These are phyloP conservation scores for Philopotamus ludificatus DNA, from an alignment of 1,140 invertebrate genomes.

Conservation along the genomic window DNA sequence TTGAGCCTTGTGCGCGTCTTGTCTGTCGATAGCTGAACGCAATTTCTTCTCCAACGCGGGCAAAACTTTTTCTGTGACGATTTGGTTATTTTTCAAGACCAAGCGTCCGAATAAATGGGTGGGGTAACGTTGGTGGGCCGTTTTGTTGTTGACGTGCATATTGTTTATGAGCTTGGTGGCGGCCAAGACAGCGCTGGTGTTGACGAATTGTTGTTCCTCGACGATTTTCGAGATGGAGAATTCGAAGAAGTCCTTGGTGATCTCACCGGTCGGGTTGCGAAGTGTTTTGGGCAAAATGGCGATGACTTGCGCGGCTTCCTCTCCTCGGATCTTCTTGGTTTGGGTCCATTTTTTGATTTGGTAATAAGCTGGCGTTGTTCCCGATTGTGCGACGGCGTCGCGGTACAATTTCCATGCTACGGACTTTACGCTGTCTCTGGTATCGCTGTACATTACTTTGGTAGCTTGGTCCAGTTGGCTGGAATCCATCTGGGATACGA, in stretches of 20 bases:
- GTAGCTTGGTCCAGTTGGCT: conserved; percentile 57
- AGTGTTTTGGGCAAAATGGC: conserved; percentile 53
- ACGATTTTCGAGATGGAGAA: conserved; percentile 55
- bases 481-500: conserved; percentile 61
- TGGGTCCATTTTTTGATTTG: conserved; percentile 61
- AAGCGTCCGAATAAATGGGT: conserved; percentile 62
- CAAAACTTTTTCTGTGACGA: conserved; percentile 59
- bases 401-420: conserved; percentile 59
- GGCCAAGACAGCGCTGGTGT: conserved; percentile 58
- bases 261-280: conserved; percentile 62
- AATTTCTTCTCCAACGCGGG: conserved; percentile 58
- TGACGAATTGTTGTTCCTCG: conserved; percentile 51
- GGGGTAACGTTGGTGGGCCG: conserved; percentile 60
- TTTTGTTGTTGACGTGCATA: conserved; percentile 57
- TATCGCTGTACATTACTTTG: conserved; percentile 26
- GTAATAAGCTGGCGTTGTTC: conserved; percentile 65
- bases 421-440: background rate
- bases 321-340: conserved; percentile 53
- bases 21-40: conserved; percentile 52
- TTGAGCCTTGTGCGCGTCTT: conserved; percentile 58
- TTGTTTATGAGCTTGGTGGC: conserved; percentile 59
- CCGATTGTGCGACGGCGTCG: conserved; percentile 63
- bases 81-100: conserved; percentile 50
- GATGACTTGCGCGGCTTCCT: conserved; percentile 60
- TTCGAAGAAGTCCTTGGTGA: conserved; percentile 59